Base-by-base conservation (phyloP, 37 sponge, comb jelly and placozoan genomes). In the Corticium candelabrum region DNA sequence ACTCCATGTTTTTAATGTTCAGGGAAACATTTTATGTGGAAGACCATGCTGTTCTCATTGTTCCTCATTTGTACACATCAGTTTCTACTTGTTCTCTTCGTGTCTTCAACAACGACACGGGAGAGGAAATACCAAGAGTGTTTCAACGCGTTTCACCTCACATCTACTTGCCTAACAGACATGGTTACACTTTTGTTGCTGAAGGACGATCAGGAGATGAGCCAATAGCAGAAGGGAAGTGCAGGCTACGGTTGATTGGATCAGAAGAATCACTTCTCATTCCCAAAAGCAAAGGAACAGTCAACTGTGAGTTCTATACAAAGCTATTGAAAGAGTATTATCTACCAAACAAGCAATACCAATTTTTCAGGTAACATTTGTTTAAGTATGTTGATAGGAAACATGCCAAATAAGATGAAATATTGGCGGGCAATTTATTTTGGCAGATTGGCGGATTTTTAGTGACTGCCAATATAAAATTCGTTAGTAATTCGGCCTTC, bases 101-200 rank as follows among this genome's bases (percentile, higher is more conserved):
- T 68, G 85, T 92, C 32, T 73, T 96, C 1, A 79, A 96, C 84
- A 96, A 96, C 39, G 96, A 96, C 83, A 87, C 70, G 3, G 82
- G 83, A 21, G 35, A 78, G 34, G 93, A 91, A 78, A 62, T 91
- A 27, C 96, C 93, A 0, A 31, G 81, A 5, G 79, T 96, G 15
- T 86, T 83, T 27, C 83, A 83, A 69, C 39, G 77, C 38, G 82
- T 82, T 1, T 34, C 71, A 1, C 96, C 95, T 29, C 41, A 73
- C 35, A 40, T 77, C 40, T 90, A 87, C 82, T 69, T 31, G 0
- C 87, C 87, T 33, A 90, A 90, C 80, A 79, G 80, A 50, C 80
- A 85, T 35, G 68, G 68, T 11, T 35, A 79, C 32, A 83, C 73
- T 3, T 80, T 38, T n/a, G 34, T 79, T 27, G 79, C 38, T 27